These are phyloP conservation scores for Marisa cornuarietis DNA, from an alignment of 1,140 invertebrate genomes.

Conservation along the genomic window DNA sequence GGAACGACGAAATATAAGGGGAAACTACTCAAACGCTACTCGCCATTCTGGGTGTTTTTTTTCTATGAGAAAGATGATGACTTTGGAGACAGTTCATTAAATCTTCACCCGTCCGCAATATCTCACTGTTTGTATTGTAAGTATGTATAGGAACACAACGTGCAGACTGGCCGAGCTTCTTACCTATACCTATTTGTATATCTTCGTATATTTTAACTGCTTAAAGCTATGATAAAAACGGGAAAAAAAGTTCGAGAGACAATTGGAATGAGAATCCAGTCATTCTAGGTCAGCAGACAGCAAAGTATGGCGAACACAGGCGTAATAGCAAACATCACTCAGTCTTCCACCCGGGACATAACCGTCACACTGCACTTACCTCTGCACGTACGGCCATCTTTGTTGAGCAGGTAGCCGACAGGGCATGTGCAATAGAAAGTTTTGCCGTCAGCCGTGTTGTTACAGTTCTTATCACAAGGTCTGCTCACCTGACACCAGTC, in stretches of 20 bases:
- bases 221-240: background rate
- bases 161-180: background rate
- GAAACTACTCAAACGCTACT: no score
- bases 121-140: no score
- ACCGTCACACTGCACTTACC: background rate
- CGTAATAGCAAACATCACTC: no score
- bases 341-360: background rate
- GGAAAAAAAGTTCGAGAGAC: background rate
- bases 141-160: background rate
- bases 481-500: background rate
- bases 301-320: background rate
- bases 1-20: no score
- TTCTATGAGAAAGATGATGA: no score
- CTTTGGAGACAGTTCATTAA: no score
- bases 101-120: no score
- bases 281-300: background rate
- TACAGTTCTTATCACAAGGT: background rate
- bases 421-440: background rate
- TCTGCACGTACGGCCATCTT: slow-evolving; percentile 4
- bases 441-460: background rate
- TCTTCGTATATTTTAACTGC: background rate
- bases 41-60: no score
- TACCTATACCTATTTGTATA: background rate
- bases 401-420: slow-evolving; percentile 8
- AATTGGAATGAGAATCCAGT: background rate